A percentile compares a stretch with the other conserved stretches of the same genome.
phyloP scores from a whole-genome alignment of 2,888 invertebrate genomes.

The Odontocolon sp. region DNA sequence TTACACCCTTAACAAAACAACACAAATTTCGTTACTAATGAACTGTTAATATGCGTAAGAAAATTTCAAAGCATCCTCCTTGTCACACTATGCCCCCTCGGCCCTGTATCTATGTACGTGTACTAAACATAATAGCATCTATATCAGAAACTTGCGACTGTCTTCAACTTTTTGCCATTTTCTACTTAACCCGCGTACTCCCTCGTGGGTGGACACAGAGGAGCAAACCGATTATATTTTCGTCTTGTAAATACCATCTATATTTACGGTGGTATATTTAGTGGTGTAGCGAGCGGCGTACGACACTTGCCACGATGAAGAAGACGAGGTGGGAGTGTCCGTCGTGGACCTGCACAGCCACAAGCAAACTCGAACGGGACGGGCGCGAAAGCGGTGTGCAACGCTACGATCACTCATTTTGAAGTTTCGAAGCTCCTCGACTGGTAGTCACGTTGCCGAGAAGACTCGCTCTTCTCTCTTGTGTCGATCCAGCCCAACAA shows the following conservation, averaged over 20 bases:
- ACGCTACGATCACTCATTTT: constrained; percentile 78
- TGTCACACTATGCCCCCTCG: no score
- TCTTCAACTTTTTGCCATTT: constrained; percentile 52
- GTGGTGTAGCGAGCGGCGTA: constrained; percentile 68
- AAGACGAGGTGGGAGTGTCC: constrained; percentile 79
- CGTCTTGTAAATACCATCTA: constrained; percentile 79
- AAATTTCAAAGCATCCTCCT: no score
- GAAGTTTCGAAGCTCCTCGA: constrained; percentile 68
- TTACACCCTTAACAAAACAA: no score
- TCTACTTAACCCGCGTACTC: constrained; percentile 57
- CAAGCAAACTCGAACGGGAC: constrained; percentile 38
- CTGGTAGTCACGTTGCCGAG: constrained; percentile 38
- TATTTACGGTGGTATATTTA: constrained; percentile 79
- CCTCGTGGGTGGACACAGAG: constrained; percentile 56
- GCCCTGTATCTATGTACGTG: neutral
- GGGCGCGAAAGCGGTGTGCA: constrained; percentile 56
- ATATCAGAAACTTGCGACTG: constrained; percentile 15
- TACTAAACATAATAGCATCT: neutral
- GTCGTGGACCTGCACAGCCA: constrained; percentile 52
- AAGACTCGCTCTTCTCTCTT: constrained; percentile 43
- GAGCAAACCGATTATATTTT: constrained; percentile 70
- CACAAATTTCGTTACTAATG: no score
- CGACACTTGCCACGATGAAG: constrained; percentile 71
- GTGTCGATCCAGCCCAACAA: constrained; percentile 20
- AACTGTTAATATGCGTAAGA: no score